Conservation (phyloP, 2,113 vertebrate genomes). For the Lycaon pictus region DNA sequence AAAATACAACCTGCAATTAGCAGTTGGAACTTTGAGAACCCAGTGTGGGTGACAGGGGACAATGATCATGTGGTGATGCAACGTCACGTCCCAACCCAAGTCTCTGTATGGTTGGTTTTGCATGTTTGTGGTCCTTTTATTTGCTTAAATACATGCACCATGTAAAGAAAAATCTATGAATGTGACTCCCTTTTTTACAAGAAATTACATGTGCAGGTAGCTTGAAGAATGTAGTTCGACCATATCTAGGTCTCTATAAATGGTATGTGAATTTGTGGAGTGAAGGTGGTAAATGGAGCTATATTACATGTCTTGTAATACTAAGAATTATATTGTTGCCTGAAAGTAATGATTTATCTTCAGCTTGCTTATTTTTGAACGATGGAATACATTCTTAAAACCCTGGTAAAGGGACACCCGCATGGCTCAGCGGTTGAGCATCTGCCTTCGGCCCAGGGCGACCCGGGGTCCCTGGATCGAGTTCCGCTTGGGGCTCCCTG, state of each 20-base stretch:
- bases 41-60: neutral
- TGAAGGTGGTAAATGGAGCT: neutral
- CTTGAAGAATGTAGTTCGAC: neutral
- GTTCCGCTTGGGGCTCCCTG: no score
- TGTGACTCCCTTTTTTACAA: neutral
- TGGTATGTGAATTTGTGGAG: neutral
- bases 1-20: slow-evolving; percentile 4
- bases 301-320: neutral
- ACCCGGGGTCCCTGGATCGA: no score
- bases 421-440: no score
- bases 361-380: neutral
- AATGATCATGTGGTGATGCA: neutral
- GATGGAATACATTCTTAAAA: no score
- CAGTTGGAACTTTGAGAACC: neutral
- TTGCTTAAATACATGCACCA: neutral
- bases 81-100: neutral
- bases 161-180: neutral
- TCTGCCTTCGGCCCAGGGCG: no score
- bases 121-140: neutral
- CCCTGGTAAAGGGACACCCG: no score
- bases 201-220: neutral
- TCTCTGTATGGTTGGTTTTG: neutral
- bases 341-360: neutral
- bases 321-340: neutral
- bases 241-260: neutral